Evolutionary conservation across 2,888 invertebrate genomes (phyloP).

Genomic region (Synergus umbraculus): DNA sequence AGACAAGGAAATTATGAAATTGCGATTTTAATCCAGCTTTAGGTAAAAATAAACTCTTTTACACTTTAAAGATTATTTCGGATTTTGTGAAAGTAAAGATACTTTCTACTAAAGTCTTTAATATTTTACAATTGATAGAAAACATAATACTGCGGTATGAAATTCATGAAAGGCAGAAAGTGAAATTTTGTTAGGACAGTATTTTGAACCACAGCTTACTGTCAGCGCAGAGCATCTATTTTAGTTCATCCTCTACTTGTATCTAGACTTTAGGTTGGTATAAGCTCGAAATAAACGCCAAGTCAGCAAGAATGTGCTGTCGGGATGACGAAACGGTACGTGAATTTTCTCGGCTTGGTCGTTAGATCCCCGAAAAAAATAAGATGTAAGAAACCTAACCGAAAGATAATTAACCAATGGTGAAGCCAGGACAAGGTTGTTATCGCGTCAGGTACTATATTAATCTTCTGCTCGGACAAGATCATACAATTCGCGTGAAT

Average conservation of each 20-base stretch:
- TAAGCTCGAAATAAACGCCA: constrained; percentile 57
- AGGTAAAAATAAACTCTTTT: too few relatives aligned
- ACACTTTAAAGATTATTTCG: too few relatives aligned
- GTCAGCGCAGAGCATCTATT: constrained; percentile 64
- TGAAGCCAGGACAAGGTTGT: constrained; percentile 26
- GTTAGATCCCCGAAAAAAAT: constrained; percentile 1
- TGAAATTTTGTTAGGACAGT: constrained; percentile 19
- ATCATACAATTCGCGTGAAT: neutral
- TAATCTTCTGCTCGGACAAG: neutral
- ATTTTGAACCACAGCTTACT: constrained; percentile 48
- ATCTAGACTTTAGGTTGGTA: constrained; percentile 32
- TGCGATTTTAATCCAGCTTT: too few relatives aligned
- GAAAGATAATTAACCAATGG: constrained; percentile 25
- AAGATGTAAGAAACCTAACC: neutral
- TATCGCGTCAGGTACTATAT: constrained; percentile 22
- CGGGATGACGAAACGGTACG: constrained; percentile 26
- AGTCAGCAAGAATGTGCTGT: constrained; percentile 23
- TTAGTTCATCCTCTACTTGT: constrained; percentile 52
- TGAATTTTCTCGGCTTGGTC: constrained; percentile 29
- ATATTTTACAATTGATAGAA: neutral
- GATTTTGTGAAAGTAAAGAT: neutral
- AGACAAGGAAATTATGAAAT: neutral
- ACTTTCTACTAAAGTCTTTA: neutral
- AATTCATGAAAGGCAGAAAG: neutral
- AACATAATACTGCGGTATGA: neutral